phyloP scores from a whole-genome alignment of 2,797 vertebrate species.

The Hybognathus amarus region DNA sequence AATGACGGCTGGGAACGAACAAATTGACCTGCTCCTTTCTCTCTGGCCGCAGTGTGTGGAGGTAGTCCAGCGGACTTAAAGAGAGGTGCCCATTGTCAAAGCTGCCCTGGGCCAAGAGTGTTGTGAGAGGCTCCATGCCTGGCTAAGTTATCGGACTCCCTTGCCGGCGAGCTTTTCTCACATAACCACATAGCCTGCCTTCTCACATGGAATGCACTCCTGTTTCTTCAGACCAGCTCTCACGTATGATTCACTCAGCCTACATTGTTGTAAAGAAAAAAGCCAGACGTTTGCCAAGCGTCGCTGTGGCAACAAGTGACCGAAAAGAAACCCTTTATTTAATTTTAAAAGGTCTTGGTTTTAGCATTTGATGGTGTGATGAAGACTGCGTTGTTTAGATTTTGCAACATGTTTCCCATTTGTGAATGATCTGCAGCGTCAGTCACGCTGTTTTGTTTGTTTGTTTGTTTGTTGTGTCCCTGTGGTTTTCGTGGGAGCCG shows the following conservation, averaged over 20 bases:
- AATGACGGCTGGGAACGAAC: slow-evolving; percentile 59
- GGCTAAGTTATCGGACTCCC: slow-evolving; percentile 58
- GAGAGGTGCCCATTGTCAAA: slow-evolving; percentile 62
- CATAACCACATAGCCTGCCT: slow-evolving; percentile 46
- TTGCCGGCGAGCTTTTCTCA: slow-evolving; percentile 46
- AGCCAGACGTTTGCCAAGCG: slow-evolving; percentile 38
- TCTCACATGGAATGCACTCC: slow-evolving; percentile 50
- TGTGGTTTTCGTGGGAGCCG: slow-evolving; percentile 65
- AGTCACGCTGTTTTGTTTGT: slow-evolving; percentile 60
- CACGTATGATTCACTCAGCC: slow-evolving; percentile 42
- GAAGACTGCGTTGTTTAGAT: slow-evolving; percentile 3
- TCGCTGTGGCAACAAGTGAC: slow-evolving; percentile 15
- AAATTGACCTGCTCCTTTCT: slow-evolving; percentile 49
- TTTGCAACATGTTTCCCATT: slow-evolving; percentile 17
- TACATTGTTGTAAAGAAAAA: slow-evolving; percentile 40
- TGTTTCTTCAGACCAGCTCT: slow-evolving; percentile 49
- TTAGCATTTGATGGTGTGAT: not conserved
- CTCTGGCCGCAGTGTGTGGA: slow-evolving; percentile 51
- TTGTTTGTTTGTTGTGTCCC: slow-evolving; percentile 66
- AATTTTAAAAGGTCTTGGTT: not conserved
- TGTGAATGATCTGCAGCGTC: slow-evolving; percentile 30
- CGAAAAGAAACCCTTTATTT: slow-evolving; percentile 5
- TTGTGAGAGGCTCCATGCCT: slow-evolving; percentile 55
- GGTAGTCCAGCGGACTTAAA: slow-evolving; percentile 52
- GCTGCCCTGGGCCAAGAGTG: slow-evolving; percentile 51